Base-by-base conservation (phyloP, 2,113 vertebrate species). In the Platysteira castanea region DNA sequence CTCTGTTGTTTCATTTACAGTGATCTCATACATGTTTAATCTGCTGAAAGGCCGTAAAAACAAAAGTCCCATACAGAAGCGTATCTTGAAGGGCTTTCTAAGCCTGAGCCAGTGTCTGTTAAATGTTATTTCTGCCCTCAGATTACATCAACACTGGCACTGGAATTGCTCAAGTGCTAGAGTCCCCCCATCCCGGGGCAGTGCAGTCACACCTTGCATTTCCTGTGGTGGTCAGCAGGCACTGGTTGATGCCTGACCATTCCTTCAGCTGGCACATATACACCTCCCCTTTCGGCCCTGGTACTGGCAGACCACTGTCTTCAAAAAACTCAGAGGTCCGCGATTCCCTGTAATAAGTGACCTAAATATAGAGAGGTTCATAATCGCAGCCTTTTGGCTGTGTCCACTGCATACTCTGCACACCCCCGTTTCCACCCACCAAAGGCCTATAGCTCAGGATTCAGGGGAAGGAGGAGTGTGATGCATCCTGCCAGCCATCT, bases 11-110 rank as follows among this genome's bases (percentile, higher is more conserved):
- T 83, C 54, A 41, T 80, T 94, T 91, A 76, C 59, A 80, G 39
- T 83, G 78, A 91, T 47, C 54, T 94, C 89, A 88, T 28, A 37
- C 39, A n/a, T n/a, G 44, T 81, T 85, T 84, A 69, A 82, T 57
- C 17, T 61, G 53, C 44, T 76, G 89, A 87, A 84, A 61, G 56
- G 33, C 30, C 28, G 15, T 57, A 56, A 79, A 90, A 64, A 14
- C 61, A 46, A 5, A 90, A 87, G 53, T 76, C 21, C 23, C 33
- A 20, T 73, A 80, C 15, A 79, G 64, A 69, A 91, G 14, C 20
- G 3, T 84, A n/a, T 50, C 19, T 76, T 59, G 49, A 87, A 87
- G 35, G 46, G 37, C 27, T 93, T 82, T 73, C 33, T 61, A 65
- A 92, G 39, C 56, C 37, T 6, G 28, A 78, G 35, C 27, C 30